phyloP scores from a whole-genome alignment of 2,888 invertebrate genomes.

The Heliconius ethilla region DNA sequence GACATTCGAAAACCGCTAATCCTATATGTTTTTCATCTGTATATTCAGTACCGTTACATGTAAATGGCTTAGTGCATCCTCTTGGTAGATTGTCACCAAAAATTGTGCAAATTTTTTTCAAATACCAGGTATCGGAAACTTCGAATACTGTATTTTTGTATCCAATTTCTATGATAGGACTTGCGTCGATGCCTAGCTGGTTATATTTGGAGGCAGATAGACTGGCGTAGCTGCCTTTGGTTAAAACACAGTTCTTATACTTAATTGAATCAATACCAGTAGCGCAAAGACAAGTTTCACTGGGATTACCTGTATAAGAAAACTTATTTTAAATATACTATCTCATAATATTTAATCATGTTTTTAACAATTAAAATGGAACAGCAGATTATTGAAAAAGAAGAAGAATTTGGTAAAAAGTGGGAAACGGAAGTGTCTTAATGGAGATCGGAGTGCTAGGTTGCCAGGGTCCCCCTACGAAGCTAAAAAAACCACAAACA shows the following conservation, averaged over 20 bases:
- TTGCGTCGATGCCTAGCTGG: constrained; percentile 50
- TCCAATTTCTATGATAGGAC: constrained; percentile 52
- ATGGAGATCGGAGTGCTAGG: too few species aligned
- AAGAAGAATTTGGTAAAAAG: too few species aligned
- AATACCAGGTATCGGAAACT: constrained; percentile 53
- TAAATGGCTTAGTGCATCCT: constrained; percentile 55
- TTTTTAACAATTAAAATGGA: too few species aligned
- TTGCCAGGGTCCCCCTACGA: too few species aligned
- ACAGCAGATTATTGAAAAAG: too few species aligned
- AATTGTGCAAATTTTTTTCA: constrained; percentile 61
- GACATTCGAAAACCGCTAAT: constrained; percentile 40
- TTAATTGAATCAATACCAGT: constrained; percentile 50
- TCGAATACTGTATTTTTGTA: constrained; percentile 53
- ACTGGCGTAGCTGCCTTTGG: constrained; percentile 47
- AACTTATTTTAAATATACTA: too few species aligned
- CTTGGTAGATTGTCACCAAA: constrained; percentile 56
- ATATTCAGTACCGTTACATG: constrained; percentile 46
- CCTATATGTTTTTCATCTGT: constrained; percentile 28
- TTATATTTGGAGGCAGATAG: constrained; percentile 47
- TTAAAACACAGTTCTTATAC: constrained; percentile 51
- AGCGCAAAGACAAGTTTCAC: constrained; percentile 51
- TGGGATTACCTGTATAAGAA: constrained; percentile 47
- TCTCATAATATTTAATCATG: too few species aligned
- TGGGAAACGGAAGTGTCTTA: too few species aligned
- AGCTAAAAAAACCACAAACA: too few species aligned